A percentile compares a stretch with the other conserved stretches of the same genome.
phyloP scores from a whole-genome alignment of 2,797 vertebrate species.

The Varecia variegata region DNA sequence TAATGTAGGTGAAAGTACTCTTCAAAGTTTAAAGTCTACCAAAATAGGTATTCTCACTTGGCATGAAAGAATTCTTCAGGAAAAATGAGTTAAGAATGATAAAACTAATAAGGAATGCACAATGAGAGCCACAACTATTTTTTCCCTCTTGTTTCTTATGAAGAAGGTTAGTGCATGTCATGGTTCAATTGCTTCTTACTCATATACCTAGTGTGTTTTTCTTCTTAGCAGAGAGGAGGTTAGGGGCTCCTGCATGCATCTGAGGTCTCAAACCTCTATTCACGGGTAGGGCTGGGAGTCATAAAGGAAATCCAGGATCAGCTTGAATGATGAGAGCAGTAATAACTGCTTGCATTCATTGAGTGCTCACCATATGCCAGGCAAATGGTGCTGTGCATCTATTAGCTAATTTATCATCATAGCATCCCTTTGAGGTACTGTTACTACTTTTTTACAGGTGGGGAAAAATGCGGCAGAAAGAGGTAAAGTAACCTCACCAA shows the following conservation, averaged over 20 bases:
- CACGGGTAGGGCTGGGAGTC: background rate
- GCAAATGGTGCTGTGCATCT: background rate
- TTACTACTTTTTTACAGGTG: constrained; percentile 3
- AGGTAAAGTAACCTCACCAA: background rate
- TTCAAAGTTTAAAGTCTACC: constrained; percentile 21
- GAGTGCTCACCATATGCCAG: constrained; percentile 42
- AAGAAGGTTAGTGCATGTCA: background rate
- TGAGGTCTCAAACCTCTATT: constrained; percentile 18
- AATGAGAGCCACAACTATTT: background rate
- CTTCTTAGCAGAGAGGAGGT: background rate
- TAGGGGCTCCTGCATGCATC: background rate
- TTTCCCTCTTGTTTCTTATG: background rate
- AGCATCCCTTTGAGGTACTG: constrained; percentile 18
- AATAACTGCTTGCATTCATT: constrained; percentile 28
- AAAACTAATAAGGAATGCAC: background rate
- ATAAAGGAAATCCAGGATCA: constrained; percentile 33
- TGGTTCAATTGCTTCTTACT: background rate
- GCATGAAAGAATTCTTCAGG: background rate
- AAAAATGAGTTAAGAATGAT: constrained; percentile 25
- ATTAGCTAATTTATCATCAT: constrained; percentile 31
- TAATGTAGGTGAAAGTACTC: background rate
- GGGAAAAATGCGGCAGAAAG: constrained; percentile 17
- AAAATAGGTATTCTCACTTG: background rate
- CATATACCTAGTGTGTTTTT: background rate
- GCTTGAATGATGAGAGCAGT: constrained; percentile 25